A percentile compares a stretch with the other conserved stretches of the same genome.
These are phyloP conservation scores for Schizopygopsis malacanthus DNA, from an alignment of 2,797 vertebrate species.

Conservation along the genomic window DNA sequence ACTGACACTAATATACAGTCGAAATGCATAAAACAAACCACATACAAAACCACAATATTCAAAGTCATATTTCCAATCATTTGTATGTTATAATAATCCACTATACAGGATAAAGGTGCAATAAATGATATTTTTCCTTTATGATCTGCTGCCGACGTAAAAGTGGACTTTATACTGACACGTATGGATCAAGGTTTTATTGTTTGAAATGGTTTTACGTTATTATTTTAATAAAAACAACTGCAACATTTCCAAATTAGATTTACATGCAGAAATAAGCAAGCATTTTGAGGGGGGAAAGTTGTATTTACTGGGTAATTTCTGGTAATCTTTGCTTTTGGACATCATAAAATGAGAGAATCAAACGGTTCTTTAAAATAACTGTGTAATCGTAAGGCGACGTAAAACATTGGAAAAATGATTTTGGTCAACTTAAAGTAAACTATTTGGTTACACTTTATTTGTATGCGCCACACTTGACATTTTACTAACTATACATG, in stretches of 20 bases:
- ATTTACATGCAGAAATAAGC: neutral
- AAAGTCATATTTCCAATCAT: neutral
- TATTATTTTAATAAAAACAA: neutral
- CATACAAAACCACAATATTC: neutral
- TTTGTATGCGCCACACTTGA: too few relatives aligned
- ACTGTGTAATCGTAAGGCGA: neutral
- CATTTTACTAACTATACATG: neutral
- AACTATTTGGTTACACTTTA: neutral
- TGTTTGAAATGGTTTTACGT: neutral
- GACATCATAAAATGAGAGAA: neutral
- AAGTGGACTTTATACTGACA: neutral
- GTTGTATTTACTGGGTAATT: neutral
- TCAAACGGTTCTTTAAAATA: neutral
- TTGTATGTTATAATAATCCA: neutral
- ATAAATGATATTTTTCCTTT: neutral
- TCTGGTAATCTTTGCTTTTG: neutral
- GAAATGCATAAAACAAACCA: neutral
- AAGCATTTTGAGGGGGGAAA: neutral
- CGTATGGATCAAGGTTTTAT: too few relatives aligned
- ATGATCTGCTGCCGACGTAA: neutral
- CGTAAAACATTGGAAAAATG: neutral
- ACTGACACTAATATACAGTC: neutral
- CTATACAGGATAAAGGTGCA: neutral
- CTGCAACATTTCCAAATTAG: neutral
- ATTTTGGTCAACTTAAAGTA: neutral